Conservation (phyloP, 2,888 invertebrate genomes). For the Hypomecis atomaria region DNA sequence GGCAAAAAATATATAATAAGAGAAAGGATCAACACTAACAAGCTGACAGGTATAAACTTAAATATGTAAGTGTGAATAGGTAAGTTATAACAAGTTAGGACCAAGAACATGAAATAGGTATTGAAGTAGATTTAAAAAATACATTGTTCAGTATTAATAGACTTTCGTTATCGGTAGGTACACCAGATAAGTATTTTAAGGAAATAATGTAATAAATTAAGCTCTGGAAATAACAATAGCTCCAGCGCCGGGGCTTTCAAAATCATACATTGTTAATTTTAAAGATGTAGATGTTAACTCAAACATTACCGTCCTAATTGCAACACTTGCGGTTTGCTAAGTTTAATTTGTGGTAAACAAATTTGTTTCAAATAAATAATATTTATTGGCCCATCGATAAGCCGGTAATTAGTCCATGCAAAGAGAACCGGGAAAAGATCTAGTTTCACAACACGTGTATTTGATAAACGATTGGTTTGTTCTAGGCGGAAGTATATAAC, state of each 20-base stretch:
- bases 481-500: conserved; percentile 48
- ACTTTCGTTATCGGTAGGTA: not conserved
- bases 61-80: too few species aligned
- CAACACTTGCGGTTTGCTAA: conserved; percentile 28
- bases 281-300: conserved; percentile 42
- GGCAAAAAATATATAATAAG: too few species aligned
- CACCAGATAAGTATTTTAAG: conserved; percentile 4
- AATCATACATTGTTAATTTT: conserved; percentile 31
- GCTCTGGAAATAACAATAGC: conserved; percentile 3
- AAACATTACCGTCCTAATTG: conserved; percentile 7
- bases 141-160: not conserved
- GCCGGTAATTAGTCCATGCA: conserved; percentile 59
- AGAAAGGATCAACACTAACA: too few species aligned
- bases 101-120: too few species aligned
- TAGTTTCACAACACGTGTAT: conserved; percentile 64
- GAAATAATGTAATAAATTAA: not conserved
- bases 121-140: not conserved
- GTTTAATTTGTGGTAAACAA: conserved; percentile 25
- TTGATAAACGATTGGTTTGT: conserved; percentile 58
- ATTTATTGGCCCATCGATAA: conserved; percentile 45
- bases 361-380: conserved; percentile 46
- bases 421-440: conserved; percentile 58
- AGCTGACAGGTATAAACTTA: too few species aligned
- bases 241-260: too few species aligned
- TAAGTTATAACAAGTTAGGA: too few species aligned